These are phyloP conservation scores for Heliconius hewitsoni DNA, from an alignment of 1,140 invertebrate species.

Conservation along the genomic window DNA sequence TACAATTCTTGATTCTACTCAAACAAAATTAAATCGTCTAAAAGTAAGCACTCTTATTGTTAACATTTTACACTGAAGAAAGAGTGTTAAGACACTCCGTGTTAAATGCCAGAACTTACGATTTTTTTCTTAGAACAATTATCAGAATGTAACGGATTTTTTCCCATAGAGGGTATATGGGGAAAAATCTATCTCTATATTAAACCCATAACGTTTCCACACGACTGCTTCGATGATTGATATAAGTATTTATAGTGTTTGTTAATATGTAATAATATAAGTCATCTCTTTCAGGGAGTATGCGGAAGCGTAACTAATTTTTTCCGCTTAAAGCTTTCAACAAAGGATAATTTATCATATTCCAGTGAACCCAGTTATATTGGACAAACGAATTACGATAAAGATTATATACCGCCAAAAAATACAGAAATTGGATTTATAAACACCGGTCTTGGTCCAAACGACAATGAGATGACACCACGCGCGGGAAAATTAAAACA, in stretches of 20 bases:
- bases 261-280: neutral
- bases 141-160: too few species aligned
- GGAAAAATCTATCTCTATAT: too few species aligned
- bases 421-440: conserved; percentile 58
- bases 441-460: conserved; percentile 63
- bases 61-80: too few species aligned
- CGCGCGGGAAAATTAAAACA: conserved; percentile 52
- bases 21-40: conserved; percentile 93
- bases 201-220: too few species aligned
- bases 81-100: too few species aligned
- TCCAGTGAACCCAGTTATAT: conserved; percentile 76
- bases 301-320: conserved; percentile 85
- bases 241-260: too few species aligned
- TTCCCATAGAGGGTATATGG: too few species aligned
- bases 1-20: conserved; percentile 89
- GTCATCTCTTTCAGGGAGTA: conserved; percentile 79
- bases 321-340: conserved; percentile 81
- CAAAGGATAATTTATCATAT: conserved; percentile 75
- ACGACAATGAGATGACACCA: conserved; percentile 68
- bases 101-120: too few species aligned
- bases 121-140: too few species aligned
- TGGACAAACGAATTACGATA: conserved; percentile 71
- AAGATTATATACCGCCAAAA: conserved; percentile 58
- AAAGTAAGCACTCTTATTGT: conserved; percentile 83
- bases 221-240: too few species aligned